Evolutionary conservation across 2,888 invertebrate species (phyloP), one percentile per base, ranked within the genome.

Genomic region (Amphipyra berbera): DNA sequence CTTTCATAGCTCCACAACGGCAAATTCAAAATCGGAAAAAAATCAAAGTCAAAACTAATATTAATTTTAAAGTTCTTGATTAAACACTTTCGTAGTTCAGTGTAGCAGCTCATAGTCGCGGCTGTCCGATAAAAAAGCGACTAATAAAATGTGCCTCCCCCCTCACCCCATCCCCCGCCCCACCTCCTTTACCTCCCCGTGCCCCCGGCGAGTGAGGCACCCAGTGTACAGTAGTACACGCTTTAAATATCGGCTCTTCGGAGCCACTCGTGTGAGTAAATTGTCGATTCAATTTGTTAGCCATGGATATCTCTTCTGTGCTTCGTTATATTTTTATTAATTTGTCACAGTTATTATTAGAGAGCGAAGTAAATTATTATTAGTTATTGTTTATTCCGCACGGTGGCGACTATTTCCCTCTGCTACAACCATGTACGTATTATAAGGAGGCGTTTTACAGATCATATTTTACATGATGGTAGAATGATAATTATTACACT

Each of bases 61-160:
- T 6, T 6, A n/a, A n/a, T 10, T 4, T 10, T 9, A 10, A 47
- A 14, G 6, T 33, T 13, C 13, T 33, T 33, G 33, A 14, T 35
- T 3, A 8, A 45, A 13, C 35, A 50, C 13, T 49, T 65, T 56
- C 64, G 40, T 40, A 41, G 57, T 14, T 54, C 54, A 6, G 13
- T 48, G 66, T 40, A 12, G 15, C 49, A 45, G 59, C 53, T 59
- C 53, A 59, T 46, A 35, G 54, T 35, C 60, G 67, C 33, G 27
- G 53, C 30, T 27, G 30, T 35, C 40, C 45, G 38, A 53, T 60
- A 50, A 67, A 67, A 66, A 54, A 64, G 27, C 12, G 46, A 67
- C 68, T 49, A 54, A 60, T 42, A 59, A 48, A 67, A 67, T 65
- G 35, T 55, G 21, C 41, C 33, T 33, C 46, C 37, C 56, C 15